Evolutionary conservation across 2,888 invertebrate species (phyloP), one percentile per base, ranked within the genome.

Genomic region (Oxycera nigricornis): DNA sequence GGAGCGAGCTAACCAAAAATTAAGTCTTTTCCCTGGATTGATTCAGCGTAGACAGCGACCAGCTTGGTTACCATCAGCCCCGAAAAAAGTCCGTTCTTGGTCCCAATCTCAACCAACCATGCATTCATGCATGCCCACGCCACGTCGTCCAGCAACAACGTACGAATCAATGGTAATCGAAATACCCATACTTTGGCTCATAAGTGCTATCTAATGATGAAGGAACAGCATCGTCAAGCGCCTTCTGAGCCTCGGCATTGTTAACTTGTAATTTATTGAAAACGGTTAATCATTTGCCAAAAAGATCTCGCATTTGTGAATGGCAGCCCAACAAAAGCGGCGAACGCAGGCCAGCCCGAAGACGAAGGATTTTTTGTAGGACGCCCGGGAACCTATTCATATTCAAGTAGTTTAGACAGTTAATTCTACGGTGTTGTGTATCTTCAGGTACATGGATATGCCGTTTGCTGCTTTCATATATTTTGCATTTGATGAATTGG

Each of bases 201-300:
- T 65, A 11, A 14, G 14, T 24, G 22, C 30, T 11, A 1, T 20
- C 35, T 24, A 55, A 55, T 11, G 35, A 6, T 35, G 31, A 20
- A 30, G 41, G 22, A 24, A 65, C 6, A 65, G 41, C 39, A 2
- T 6, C 41, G 39, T 65, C 65, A 65, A 41, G 11, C 24, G 65
- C 65, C 35, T 41, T 65, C 30, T 22, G 24, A 65, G 41, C 20
- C 41, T 65, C 14, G 22, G 11, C 31, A 31, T 70, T 52, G 55
- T 70, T 20, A n/a, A 11, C 6, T 7, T 52, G 70, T 55, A 52
- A 70, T 70, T 70, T 52, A 70, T 70, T 55, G 70, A 52, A 70
- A 70, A 55, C 52, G 31, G 70, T 70, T 70, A 55, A 70, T 70
- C 52, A 70, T 70, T 52, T 31, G 70, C 55, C 55, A 55, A 70